phyloP scores from a whole-genome alignment of 1,140 invertebrate species.

The Drosophila burlai region DNA sequence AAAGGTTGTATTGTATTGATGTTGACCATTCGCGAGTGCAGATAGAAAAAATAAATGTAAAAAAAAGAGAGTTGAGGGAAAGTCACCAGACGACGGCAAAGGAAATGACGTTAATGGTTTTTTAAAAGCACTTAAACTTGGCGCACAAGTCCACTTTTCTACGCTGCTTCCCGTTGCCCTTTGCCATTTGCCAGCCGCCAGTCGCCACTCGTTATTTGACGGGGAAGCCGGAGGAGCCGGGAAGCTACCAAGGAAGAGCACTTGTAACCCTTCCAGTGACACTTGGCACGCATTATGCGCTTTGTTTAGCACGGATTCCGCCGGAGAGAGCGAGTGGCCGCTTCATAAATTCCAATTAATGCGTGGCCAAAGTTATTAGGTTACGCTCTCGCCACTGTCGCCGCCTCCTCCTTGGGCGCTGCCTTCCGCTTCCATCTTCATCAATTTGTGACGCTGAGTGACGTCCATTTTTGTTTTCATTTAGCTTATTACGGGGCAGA shows the following conservation, averaged over 20 bases:
- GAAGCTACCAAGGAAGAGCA: background rate
- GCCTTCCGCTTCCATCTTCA: constrained; percentile 58
- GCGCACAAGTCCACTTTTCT: constrained; percentile 57
- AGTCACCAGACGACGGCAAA: constrained; percentile 37
- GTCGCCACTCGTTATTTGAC: constrained; percentile 18
- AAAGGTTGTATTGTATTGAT: constrained; percentile 40
- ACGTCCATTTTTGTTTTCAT: constrained; percentile 79
- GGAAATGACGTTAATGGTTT: constrained; percentile 82
- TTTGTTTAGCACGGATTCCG: constrained; percentile 58
- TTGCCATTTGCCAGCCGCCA: constrained; percentile 14
- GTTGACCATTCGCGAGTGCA: constrained; percentile 26
- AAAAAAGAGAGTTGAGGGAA: constrained; percentile 19
- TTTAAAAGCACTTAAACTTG: constrained; percentile 83
- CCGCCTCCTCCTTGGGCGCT: constrained; percentile 4
- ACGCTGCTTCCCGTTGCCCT: background rate
- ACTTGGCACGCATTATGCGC: constrained; percentile 58
- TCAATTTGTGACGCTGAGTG: constrained; percentile 63
- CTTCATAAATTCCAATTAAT: constrained; percentile 81
- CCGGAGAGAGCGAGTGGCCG: constrained; percentile 14
- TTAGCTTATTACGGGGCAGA: constrained; percentile 69
- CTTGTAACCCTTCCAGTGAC: constrained; percentile 58
- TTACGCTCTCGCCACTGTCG: constrained; percentile 46
- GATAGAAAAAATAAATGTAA: constrained; percentile 26
- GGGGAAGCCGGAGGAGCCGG: constrained; percentile 1
- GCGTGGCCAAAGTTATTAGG: constrained; percentile 75